phyloP scores from a whole-genome alignment of 2,888 invertebrate genomes.

The Heterodera filipjevi region DNA sequence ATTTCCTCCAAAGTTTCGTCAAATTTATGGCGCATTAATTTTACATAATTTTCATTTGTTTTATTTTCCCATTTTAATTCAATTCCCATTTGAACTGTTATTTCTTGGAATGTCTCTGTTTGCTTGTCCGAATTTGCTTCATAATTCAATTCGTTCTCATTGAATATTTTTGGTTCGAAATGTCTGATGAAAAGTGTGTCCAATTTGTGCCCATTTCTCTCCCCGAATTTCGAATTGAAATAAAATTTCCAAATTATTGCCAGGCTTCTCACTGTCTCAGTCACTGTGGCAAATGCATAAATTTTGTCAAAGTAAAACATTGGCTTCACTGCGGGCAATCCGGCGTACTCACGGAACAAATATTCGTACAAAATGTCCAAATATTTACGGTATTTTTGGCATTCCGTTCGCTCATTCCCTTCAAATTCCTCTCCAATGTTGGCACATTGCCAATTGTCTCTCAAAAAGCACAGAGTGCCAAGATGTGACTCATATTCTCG shows the following conservation, averaged over 20 bases:
- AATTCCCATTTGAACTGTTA: too few relatives aligned
- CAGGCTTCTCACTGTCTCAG: too few relatives aligned
- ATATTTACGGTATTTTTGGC: background rate
- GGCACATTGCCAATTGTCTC: background rate
- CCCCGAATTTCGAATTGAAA: background rate
- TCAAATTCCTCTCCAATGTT: background rate
- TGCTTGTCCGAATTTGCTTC: too few relatives aligned
- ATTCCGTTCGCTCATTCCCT: background rate
- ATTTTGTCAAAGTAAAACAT: background rate
- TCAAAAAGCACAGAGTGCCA: background rate
- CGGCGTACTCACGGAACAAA: background rate
- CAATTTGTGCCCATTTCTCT: too few relatives aligned
- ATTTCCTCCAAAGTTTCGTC: too few relatives aligned
- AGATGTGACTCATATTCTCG: background rate
- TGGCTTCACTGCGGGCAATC: background rate
- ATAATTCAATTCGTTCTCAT: too few relatives aligned
- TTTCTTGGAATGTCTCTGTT: too few relatives aligned
- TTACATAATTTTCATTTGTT: too few relatives aligned
- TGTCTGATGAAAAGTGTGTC: too few relatives aligned
- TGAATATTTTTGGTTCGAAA: background rate
- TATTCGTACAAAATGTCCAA: background rate
- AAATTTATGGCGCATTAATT: too few relatives aligned
- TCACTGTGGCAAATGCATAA: too few relatives aligned
- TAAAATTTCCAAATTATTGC: background rate
- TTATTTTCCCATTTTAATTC: too few relatives aligned